Evolutionary conservation across 2,113 vertebrate genomes (phyloP).

Genomic region (Melanostigma gelatinosum): DNA sequence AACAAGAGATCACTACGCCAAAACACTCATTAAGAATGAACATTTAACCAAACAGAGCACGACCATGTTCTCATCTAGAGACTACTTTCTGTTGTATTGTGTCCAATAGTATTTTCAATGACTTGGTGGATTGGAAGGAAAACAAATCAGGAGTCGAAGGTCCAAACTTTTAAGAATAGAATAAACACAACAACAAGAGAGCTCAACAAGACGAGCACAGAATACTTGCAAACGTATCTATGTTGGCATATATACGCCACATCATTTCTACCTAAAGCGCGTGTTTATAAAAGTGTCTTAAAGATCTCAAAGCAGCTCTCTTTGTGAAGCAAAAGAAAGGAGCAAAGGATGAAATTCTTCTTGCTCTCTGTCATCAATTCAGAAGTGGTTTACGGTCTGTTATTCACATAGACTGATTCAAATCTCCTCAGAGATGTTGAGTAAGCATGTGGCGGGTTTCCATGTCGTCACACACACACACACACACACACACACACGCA

Average conservation of each 20-base stretch:
- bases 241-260: background rate
- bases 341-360: slow-evolving; percentile 53
- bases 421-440: slow-evolving; percentile 59
- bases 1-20: background rate
- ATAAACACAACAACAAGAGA: background rate
- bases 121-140: background rate
- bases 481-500: background rate
- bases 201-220: slow-evolving; percentile 1
- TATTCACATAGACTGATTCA: slow-evolving; percentile 56
- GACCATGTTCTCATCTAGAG: background rate
- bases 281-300: slow-evolving; percentile 1
- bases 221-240: background rate
- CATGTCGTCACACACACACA: slow-evolving; percentile 39
- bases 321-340: slow-evolving; percentile 22
- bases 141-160: slow-evolving; percentile 1
- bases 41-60: background rate
- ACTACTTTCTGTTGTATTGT: background rate
- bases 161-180: slow-evolving; percentile 29
- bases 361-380: slow-evolving; percentile 55
- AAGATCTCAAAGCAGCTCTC: background rate
- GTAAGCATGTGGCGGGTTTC: slow-evolving; percentile 54
- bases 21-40: background rate
- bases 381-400: slow-evolving; percentile 59
- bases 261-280: background rate
- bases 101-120: background rate